Base-by-base conservation (phyloP, 2,888 invertebrate genomes). In the Globia sparganii region DNA sequence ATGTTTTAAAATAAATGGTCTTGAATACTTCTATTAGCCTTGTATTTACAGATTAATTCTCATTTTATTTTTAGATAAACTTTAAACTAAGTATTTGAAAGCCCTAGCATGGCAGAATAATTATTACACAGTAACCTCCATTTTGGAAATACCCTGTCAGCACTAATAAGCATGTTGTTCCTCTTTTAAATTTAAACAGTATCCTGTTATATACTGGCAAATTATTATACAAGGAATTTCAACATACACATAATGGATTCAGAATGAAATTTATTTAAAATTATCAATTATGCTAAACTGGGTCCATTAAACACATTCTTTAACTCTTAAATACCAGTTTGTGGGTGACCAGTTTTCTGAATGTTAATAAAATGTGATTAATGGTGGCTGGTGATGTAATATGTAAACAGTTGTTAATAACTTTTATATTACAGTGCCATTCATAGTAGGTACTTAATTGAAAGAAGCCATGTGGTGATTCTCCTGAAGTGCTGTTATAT, bases 121-220 rank as follows among this genome's bases (percentile, higher is more conserved):
- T 61, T 9, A 21, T 61, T 9, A 70, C 15, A 68, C 58, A 80
- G n/a, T 37, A 75, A 31, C 75, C 72, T 75, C 83, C 75, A 81
- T 75, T 85, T 85, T 84, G 83, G 86, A 85, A 84, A 85, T 77
- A 72, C 85, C 85, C 58, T 53, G 72, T 31, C 53, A 70, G 62
- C 75, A 84, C 43, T 71, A 21, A n/a, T n/a, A 46, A 25, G 9
- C n/a, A 69, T 79, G 0, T 58, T 56, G 43, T 85, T 85, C 73
- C 71, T 81, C 61, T 70, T 37, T 59, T 15, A 11, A 34, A 37
- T 72, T n/a, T 9, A 34, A 73, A 25, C 28, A 70, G 31, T 79
- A 79, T 72, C 82, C 80, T 82, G 68, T 58, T 69, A 3, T 11
- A 28, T 77, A 72, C 9, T 31, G 11, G 25, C 40, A 8, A 25